Base-by-base conservation (phyloP, 2,797 vertebrate genomes). In the Nothura maculosa region DNA sequence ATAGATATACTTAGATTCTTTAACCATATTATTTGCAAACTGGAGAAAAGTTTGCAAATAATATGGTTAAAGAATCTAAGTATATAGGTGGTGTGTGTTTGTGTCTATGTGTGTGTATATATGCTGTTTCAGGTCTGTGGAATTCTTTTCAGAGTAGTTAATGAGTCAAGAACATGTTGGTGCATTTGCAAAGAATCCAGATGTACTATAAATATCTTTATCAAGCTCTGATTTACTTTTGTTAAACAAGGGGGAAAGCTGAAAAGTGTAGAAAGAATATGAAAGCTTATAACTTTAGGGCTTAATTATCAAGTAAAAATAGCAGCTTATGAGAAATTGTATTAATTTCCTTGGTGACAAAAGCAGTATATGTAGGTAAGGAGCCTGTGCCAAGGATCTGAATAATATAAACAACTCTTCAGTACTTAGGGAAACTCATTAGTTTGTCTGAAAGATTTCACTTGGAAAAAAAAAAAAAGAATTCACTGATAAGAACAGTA, bases 61-160 rank as follows among this genome's bases (percentile, higher is more conserved):
- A n/a, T n/a, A n/a, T n/a, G n/a, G n/a, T n/a, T n/a, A n/a, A n/a
- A n/a, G n/a, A n/a, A n/a, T n/a, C n/a, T n/a, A n/a, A n/a, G n/a
- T n/a, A n/a, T 40, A 14, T 18, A 30, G 57, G 3, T 9, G 1
- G 30, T 2, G 30, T 10, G 48, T 8, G 5, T 19, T 15, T 12
- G 2, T 32, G 13, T 27, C 17, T 79, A 2, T 42, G 43, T 45
- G 18, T 19, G 18, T 19, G 18, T 19, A 19, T 36, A 30, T n/a
- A 10, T 47, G 25, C 16, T 22, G 19, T 47, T 80, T 63, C 28
- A 14, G 12, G 43, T 43, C 15, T 50, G 36, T 36, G 18, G 83
- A 42, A 67, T 13, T 25, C 14, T 55, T 79, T 48, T 68, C 55
- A 80, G 55, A 43, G 13, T 50, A 9, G 38, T 36, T 75, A n/a